Evolutionary conservation across 2,888 invertebrate species (phyloP).

Genomic region (Taphrorychus bicolor): DNA sequence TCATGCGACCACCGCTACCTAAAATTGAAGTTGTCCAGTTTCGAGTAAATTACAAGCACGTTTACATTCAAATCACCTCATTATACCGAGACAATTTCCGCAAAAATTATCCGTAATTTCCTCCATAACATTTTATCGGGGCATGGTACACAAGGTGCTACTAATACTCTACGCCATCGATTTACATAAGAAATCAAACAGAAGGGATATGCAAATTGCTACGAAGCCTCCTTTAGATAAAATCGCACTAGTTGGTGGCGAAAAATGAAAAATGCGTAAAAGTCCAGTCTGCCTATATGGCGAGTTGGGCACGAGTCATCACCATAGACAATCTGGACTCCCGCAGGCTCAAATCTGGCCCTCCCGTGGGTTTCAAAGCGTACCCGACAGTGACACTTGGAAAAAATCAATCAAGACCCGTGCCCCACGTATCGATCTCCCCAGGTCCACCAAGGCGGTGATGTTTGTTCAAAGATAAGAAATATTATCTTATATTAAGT

Average conservation of each 20-base stretch:
- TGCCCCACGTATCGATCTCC: slow-evolving; percentile 43
- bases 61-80: background rate
- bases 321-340: slow-evolving; percentile 24
- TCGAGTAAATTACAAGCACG: background rate
- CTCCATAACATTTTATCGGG: background rate
- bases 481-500: slow-evolving; percentile 1
- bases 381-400: slow-evolving; percentile 49
- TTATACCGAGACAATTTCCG: background rate
- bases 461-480: background rate
- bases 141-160: background rate
- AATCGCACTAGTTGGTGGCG: too few species aligned
- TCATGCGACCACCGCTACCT: too few species aligned
- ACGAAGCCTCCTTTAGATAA: background rate
- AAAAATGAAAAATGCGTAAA: too few species aligned
- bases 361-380: slow-evolving; percentile 41
- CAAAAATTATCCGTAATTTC: background rate
- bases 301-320: slow-evolving; percentile 33
- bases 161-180: background rate
- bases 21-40: too few species aligned
- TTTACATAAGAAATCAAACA: background rate
- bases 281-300: background rate
- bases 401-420: slow-evolving; percentile 47
- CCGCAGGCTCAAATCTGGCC: slow-evolving; percentile 39
- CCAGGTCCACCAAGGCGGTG: background rate
- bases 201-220: background rate